Base-by-base conservation (phyloP, 2,113 vertebrate species). In the Verasper variegatus region DNA sequence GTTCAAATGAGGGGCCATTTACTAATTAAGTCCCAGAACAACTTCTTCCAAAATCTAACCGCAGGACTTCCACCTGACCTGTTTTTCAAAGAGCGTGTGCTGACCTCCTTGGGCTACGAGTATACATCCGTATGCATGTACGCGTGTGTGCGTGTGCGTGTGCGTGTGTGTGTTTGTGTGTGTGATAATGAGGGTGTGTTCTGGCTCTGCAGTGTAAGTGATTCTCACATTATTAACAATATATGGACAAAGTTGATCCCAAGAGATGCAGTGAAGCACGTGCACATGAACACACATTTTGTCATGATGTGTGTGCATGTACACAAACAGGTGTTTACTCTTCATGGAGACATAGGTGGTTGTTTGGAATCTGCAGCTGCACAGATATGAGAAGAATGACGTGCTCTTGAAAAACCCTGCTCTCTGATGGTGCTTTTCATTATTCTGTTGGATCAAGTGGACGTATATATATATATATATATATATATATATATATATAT, bases 1-100 rank as follows among this genome's bases (percentile, higher is more conserved):
- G 27, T 80, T 86, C 51, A 76, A 79, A 88, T 82, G 56, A 75
- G 70, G 57, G 69, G 78, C 78, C 49, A 82, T 88, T 90, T 54
- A 73, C 83, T 92, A 93, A 93, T 93, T 92, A 91, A 88, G 83
- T 93, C 89, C 81, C 90, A 82, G 71, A 92, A 89, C 78, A 88
- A 81, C 76, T 63, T 87, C 80, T 71, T 82, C 84, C 56, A 83
- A 87, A 37, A 69, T 76, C 62, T 78, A 81, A 87, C 84, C 76
- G 57, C 78, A 78, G 80, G 88, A 91, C 82, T 87, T 91, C 83
- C 81, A 83, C 64, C 52, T 51, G 69, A 87, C 84, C 86, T 86
- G 76, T 62, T 89, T 88, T 87, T 84, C 70, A 84, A 81, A 90
- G 60, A 69, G 68, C 31, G 60, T 23, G 47, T 71, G 71, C 63